Conservation (phyloP, 2,888 invertebrate genomes). For the Pyrochroa serraticornis region DNA sequence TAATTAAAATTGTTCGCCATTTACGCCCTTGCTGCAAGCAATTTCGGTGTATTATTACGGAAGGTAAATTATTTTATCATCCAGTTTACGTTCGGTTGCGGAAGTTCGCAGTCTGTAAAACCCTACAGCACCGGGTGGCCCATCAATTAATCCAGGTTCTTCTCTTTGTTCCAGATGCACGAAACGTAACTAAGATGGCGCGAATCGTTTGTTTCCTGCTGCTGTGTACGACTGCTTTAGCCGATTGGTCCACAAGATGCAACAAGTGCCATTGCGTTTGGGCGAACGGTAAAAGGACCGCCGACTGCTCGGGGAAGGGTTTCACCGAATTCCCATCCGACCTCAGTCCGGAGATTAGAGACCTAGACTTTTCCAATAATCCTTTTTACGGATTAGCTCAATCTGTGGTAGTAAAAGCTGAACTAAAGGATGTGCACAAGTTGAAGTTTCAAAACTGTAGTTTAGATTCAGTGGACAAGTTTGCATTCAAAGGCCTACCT, state of each 20-base stretch:
- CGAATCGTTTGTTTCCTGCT: slow-evolving; percentile 44
- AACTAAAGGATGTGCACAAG: slow-evolving; percentile 81
- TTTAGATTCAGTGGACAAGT: slow-evolving; percentile 72
- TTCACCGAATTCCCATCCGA: slow-evolving; percentile 73
- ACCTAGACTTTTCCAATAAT: slow-evolving; percentile 76
- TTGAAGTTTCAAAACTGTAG: slow-evolving; percentile 77
- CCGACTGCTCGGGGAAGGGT: slow-evolving; percentile 69
- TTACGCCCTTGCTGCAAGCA: not conserved
- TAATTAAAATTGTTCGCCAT: slow-evolving; percentile 19
- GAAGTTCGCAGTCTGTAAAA: slow-evolving; percentile 5
- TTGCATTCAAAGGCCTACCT: slow-evolving; percentile 76
- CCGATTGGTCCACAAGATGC: slow-evolving; percentile 64
- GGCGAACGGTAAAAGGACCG: slow-evolving; percentile 83
- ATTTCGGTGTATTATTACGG: slow-evolving; percentile 8
- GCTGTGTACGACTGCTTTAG: slow-evolving; percentile 58
- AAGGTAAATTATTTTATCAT: slow-evolving; percentile 8
- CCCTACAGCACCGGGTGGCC: not conserved
- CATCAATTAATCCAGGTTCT: not conserved
- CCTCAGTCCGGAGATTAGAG: slow-evolving; percentile 74
- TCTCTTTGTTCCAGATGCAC: slow-evolving; percentile 38
- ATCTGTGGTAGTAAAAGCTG: slow-evolving; percentile 72
- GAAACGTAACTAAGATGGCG: slow-evolving; percentile 21
- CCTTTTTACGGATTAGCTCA: slow-evolving; percentile 68
- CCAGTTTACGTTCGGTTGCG: slow-evolving; percentile 5
- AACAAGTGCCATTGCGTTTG: slow-evolving; percentile 81